A percentile compares a stretch with the other conserved stretches of the same genome.
phyloP scores from a whole-genome alignment of 2,113 vertebrate genomes.

The Rafetus swinhoei region DNA sequence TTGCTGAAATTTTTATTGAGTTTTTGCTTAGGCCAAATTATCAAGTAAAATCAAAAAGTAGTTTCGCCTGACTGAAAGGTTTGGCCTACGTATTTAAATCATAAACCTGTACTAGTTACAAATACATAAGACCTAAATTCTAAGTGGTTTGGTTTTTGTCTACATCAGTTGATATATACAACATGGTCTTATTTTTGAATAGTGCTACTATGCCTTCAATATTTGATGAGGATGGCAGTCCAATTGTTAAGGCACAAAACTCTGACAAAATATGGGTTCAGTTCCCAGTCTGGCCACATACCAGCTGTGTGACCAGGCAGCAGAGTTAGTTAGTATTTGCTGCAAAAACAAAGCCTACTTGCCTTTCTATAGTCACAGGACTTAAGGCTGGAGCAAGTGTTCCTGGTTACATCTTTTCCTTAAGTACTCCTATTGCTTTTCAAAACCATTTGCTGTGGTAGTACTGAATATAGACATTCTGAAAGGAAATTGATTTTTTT shows the following conservation, averaged over 20 bases:
- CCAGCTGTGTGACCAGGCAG: background rate
- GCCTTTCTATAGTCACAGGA: background rate
- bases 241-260: background rate
- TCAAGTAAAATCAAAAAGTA: background rate
- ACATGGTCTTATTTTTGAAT: background rate
- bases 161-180: background rate
- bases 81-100: background rate
- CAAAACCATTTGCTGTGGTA: background rate
- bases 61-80: accelerated
- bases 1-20: background rate
- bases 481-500: background rate
- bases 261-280: background rate
- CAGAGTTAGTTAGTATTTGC: background rate
- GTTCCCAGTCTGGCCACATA: background rate
- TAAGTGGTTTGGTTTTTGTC: background rate
- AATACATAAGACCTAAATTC: background rate
- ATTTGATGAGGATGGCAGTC: background rate
- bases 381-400: background rate
- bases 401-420: background rate
- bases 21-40: background rate
- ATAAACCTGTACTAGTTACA: background rate
- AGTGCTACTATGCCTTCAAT: background rate
- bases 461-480: slow-evolving; percentile 7
- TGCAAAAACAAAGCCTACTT: background rate
- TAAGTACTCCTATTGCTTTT: background rate